Base-by-base conservation (phyloP, 1,140 invertebrate species). In the Saccostrea cuccullata region DNA sequence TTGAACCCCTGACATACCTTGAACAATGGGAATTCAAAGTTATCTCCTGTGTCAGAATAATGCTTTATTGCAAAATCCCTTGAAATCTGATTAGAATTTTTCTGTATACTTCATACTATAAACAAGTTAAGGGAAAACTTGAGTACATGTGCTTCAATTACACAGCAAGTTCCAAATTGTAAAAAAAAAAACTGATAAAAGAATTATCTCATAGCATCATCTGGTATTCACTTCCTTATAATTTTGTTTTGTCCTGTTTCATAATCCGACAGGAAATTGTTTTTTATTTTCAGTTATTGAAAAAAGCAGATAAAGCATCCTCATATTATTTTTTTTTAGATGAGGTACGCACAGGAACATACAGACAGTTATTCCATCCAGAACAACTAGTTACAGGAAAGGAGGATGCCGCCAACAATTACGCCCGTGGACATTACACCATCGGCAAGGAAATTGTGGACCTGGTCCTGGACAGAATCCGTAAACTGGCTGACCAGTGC, bases 381-480 rank as follows among this genome's bases (percentile, higher is more conserved):
- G 95, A 96, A 86, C 95, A 96, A 90, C 93, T 97, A 89, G 96
- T 97, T 94, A 97, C 97, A 90, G 97, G 97, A 47, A 97, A 97
- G 47, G 97, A 97, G 92, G 97, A 97, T 93, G 97, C 97, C 82
- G 96, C 95, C 3, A 94, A 90, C 70, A 90, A 90, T 77, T 90
- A 90, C 55, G 89, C 89, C 56, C 47, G 89, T 85, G 89, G 89
- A 82, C 95, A 95, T 73, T 95, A 95, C 91, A 95, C 95, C 2
- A 92, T 95, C 40, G 95, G 95, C 9, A 93, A 94, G 85, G 93
- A 95, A 85, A 92, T 95, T 15, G 87, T 88, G 13, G 89, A 90
- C 55, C 55, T 73, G 15, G 87, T 90, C 17, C 17, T 87, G 23
- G 64, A 73, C 70, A 58, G 67, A 23, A 82, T 89, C 64, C 82